phyloP scores from a whole-genome alignment of 2,888 invertebrate species.

The Eristalinus sepulchralis region DNA sequence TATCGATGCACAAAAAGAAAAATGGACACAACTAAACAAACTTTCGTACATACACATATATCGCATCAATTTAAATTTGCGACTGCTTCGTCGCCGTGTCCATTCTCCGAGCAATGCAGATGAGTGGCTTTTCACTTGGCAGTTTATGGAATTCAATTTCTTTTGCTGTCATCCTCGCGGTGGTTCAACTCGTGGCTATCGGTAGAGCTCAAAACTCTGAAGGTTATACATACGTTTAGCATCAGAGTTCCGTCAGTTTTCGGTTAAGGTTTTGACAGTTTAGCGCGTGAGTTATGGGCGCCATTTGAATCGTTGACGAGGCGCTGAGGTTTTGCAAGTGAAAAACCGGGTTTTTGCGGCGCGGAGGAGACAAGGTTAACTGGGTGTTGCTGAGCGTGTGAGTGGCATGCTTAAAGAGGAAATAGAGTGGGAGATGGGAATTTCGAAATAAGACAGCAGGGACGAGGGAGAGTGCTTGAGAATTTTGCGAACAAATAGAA shows the following conservation, averaged over 20 bases:
- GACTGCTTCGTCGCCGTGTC: not conserved
- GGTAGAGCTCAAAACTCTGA: not conserved
- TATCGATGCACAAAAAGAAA: not conserved
- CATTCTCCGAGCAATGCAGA: not conserved
- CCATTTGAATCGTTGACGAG: slow-evolving; percentile 45
- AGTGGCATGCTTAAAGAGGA: slow-evolving; percentile 27
- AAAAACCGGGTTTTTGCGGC: not conserved
- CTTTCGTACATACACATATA: too few species aligned
- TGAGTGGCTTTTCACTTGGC: slow-evolving; percentile 21
- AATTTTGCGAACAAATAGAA: slow-evolving; percentile 1
- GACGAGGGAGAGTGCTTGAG: not conserved
- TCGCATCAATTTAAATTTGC: slow-evolving; percentile 27
- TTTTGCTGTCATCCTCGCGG: slow-evolving; percentile 14
- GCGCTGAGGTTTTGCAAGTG: slow-evolving; percentile 11
- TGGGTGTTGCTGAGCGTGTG: slow-evolving; percentile 7
- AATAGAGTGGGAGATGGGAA: not conserved
- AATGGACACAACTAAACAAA: not conserved
- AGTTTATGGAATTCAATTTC: slow-evolving; percentile 19
- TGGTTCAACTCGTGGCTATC: not conserved
- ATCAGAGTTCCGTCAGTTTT: not conserved
- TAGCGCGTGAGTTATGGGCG: slow-evolving; percentile 24
- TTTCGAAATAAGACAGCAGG: not conserved
- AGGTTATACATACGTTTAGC: not conserved
- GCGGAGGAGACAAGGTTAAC: slow-evolving; percentile 32
- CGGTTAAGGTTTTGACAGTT: slow-evolving; percentile 10